Evolutionary conservation across 2,888 invertebrate genomes (phyloP).

Genomic region (Suillia variegata): DNA sequence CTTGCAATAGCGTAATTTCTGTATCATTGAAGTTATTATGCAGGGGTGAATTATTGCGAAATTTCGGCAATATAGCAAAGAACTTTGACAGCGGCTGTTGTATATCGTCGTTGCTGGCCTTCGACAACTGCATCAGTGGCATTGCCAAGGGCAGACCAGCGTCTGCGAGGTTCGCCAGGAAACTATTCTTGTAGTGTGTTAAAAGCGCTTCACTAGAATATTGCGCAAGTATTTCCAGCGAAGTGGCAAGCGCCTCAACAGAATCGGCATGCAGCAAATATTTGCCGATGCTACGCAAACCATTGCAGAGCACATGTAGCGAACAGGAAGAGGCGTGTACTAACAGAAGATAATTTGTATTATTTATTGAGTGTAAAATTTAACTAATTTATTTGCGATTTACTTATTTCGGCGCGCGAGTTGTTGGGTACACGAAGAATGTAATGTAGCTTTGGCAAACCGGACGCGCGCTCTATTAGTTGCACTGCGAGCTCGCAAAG

Average conservation of each 20-base stretch:
- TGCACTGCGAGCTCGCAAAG: constrained; percentile 35
- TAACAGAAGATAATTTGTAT: background rate
- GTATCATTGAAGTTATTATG: constrained; percentile 35
- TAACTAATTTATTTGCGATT: constrained; percentile 11
- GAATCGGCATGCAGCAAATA: background rate
- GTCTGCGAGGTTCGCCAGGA: constrained; percentile 17
- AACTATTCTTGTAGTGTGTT: constrained; percentile 28
- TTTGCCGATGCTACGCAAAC: background rate
- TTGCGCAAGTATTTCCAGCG: constrained; percentile 24
- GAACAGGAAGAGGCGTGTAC: background rate
- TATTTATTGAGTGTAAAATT: constrained; percentile 13
- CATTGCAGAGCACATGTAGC: background rate
- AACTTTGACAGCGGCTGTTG: constrained; percentile 11
- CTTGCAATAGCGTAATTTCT: constrained; percentile 33
- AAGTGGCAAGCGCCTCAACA: constrained; percentile 20
- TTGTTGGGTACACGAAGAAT: constrained; percentile 22
- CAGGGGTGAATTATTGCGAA: constrained; percentile 35
- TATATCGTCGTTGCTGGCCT: too few relatives aligned
- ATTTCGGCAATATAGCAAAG: constrained; percentile 35
- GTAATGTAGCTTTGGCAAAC: constrained; percentile 24
- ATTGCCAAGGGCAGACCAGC: constrained; percentile 11
- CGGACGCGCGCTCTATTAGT: constrained; percentile 27
- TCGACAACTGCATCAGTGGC: constrained; percentile 11
- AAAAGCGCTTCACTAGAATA: constrained; percentile 27
- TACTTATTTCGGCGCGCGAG: constrained; percentile 29